These are phyloP conservation scores for Nothoprocta perdicaria DNA, from an alignment of 2,113 vertebrate species.

Conservation along the genomic window DNA sequence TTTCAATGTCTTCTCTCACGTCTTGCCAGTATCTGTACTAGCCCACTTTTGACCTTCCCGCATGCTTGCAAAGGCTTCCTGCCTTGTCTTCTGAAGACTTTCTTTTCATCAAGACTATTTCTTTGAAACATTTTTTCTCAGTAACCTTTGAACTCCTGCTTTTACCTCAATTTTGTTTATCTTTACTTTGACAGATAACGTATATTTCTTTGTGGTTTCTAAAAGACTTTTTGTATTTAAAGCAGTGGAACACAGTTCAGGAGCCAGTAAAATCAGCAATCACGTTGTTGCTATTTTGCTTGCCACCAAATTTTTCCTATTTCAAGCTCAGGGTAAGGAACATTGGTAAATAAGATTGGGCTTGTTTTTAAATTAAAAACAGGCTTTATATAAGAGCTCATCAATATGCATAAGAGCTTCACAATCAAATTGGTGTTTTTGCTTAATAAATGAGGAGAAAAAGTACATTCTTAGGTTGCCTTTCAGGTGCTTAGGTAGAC, in stretches of 20 bases:
- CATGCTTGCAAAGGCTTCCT: background rate
- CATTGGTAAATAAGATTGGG: background rate
- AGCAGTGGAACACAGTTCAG: background rate
- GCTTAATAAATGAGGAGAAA: background rate
- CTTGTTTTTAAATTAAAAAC: constrained; percentile 9
- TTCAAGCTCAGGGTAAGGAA: background rate
- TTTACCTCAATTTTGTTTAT: background rate
- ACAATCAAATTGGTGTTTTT: constrained; percentile 11
- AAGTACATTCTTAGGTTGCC: constrained; percentile 19
- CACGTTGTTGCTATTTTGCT: background rate
- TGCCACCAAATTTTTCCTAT: background rate
- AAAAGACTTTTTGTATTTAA: background rate
- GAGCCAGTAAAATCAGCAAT: background rate
- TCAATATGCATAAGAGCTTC: constrained; percentile 31
- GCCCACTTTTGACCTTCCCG: background rate
- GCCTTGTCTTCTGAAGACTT: background rate
- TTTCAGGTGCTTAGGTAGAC: background rate
- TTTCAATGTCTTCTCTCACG: background rate
- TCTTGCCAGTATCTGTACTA: background rate
- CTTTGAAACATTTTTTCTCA: background rate
- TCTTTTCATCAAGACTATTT: background rate
- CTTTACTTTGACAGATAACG: background rate
- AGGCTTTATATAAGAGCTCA: constrained; percentile 3
- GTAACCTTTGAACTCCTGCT: background rate
- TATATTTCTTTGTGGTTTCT: background rate